Evolutionary conservation across 2,797 vertebrate genomes (phyloP), one percentile per base, ranked within the genome.

Genomic region (Poecilia velifera): DNA sequence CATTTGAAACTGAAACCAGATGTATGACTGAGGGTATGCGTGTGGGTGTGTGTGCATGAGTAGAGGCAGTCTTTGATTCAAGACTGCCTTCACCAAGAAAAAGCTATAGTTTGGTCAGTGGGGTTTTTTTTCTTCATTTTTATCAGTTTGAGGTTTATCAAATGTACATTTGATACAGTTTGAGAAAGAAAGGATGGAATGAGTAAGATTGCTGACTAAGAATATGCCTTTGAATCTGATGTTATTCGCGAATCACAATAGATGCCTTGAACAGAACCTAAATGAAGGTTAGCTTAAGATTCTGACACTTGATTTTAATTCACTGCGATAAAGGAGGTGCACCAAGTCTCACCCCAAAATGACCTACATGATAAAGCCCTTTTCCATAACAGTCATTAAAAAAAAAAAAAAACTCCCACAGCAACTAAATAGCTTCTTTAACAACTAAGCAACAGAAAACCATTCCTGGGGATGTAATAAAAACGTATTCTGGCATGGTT

Each of bases 1-100:
- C 90, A 91, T 94, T 83, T 90, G 76, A 93, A 95, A 96, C 91
- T 86, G 82, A 93, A 96, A 95, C 92, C 93, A 96, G 95, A 96
- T 95, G 95, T 94, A 84, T 90, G 87, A 73, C 73, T 47, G 36
- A 47, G 66, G 68, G 53, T 72, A 39, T 68, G 20, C 4, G 4
- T 68, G 66, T 41, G 66, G 3, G 16, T 0, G 31, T 36, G 31
- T 18, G 59, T 34, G 16, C 47, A 49, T 77, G 81, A 51, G 80
- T 8, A 53, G 86, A 80, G 39, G 80, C 22, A 72, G 79, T 6
- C 78, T 82, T 82, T 70, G 77, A 80, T 87, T 89, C 74, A 49
- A 79, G 57, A 78, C 59, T 82, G 51, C 22, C n/a, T n/a, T n/a
- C 51, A 82, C 73, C 76, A 71, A 76, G 79, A 74, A 73, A 79